Conservation (phyloP, 2,797 vertebrate species). For the Buphagus erythrorhynchus region DNA sequence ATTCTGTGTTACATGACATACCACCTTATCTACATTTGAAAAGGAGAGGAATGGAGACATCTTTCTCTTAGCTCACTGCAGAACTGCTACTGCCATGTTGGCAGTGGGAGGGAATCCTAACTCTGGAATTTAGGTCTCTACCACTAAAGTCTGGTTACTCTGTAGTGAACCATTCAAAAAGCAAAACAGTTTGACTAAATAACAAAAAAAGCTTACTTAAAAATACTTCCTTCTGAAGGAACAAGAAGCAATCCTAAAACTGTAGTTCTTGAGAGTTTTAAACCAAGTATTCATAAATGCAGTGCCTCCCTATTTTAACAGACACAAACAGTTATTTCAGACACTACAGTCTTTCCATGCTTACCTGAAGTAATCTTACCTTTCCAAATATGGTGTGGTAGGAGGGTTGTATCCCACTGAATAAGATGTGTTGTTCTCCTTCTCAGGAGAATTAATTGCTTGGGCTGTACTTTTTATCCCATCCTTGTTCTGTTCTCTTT, state of each 20-base stretch:
- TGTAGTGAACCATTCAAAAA: background rate
- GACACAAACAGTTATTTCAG: background rate
- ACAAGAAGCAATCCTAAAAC: background rate
- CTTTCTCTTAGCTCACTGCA: background rate
- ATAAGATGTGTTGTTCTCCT: slow-evolving; percentile 65
- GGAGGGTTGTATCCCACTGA: slow-evolving; percentile 83
- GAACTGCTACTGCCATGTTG: background rate
- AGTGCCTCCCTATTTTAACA: background rate
- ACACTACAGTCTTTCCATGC: background rate
- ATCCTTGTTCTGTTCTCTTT: background rate
- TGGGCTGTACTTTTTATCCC: background rate
- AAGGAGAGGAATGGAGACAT: background rate
- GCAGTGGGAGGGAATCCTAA: background rate
- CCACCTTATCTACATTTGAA: background rate
- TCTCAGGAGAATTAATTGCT: slow-evolving; percentile 49
- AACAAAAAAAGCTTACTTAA: background rate
- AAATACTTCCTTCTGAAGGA: background rate
- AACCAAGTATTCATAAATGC: background rate
- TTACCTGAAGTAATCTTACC: slow-evolving; percentile 74
- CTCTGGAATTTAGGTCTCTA: background rate
- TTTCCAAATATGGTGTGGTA: slow-evolving; percentile 85
- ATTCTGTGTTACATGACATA: background rate
- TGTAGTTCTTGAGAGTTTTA: background rate
- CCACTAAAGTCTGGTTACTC: background rate
- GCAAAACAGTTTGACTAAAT: background rate